Evolutionary conservation across 2,797 vertebrate genomes (phyloP), one percentile per base, ranked within the genome.

Genomic region (Iguana delicatissima): DNA sequence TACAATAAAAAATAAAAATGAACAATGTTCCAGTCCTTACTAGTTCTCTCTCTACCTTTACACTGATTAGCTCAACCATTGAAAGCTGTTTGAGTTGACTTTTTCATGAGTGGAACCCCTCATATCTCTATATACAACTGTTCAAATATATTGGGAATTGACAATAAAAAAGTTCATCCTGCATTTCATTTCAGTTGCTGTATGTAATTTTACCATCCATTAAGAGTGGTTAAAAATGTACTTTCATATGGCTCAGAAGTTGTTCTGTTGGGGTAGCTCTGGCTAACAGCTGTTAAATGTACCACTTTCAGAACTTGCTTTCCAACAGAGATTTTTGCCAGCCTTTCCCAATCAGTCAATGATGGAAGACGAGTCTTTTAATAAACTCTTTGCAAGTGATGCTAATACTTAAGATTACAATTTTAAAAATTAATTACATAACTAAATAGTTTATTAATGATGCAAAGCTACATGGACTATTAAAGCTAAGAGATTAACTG

Each of bases 401-500:
- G 38, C 38, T 91, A 88, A 88, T 74, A 89, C 77, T 87, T 90
- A 89, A 89, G 72, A 86, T 46, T n/a, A 82, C 74, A 50, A 38
- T 86, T 10, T 35, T 50, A 50, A 74, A 74, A 79, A 82, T 69
- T 84, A 50, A 80, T 92, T 52, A 69, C 81, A 80, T 84, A 52
- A 88, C 50, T n/a, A 85, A 90, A 88, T 83, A 90, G 83, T 86
- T 84, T 88, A 38, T 84, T 93, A 89, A 86, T 93, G 84, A 24
- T 46, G 87, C 86, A 89, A 74, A 84, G 55, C 73, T 29, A 69
- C 80, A 73, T 64, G 62, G 46, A 38, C 87, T 84, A 86, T 93
- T 93, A 88, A 83, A 90, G 79, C 83, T 81, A 83, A 84, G 74
- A 86, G 80, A 90, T 92, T 87, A 90, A n/a, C 64, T 85, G 46